These are phyloP conservation scores for Lordiphosa stackelbergi DNA, from an alignment of 1,140 invertebrate species.

Conservation along the genomic window DNA sequence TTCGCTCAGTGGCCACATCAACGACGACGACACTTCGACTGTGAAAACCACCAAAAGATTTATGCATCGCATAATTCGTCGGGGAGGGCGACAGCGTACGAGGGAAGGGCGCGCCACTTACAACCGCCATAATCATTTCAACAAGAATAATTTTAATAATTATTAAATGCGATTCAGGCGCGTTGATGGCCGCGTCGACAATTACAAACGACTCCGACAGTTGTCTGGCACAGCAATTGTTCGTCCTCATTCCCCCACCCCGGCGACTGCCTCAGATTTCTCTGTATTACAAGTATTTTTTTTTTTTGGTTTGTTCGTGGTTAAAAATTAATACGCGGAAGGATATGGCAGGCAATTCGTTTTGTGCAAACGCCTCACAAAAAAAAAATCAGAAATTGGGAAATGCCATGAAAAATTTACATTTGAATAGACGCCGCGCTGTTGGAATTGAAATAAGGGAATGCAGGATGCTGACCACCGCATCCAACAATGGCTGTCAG, in stretches of 20 bases:
- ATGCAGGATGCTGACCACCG: slow-evolving; percentile 31
- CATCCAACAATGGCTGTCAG: slow-evolving; percentile 52
- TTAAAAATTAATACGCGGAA: slow-evolving; percentile 76
- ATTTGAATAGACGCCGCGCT: slow-evolving; percentile 59
- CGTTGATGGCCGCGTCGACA: slow-evolving; percentile 58
- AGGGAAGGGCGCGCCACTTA: slow-evolving; percentile 48
- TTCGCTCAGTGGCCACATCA: slow-evolving; percentile 28
- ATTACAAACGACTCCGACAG: slow-evolving; percentile 52
- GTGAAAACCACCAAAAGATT: slow-evolving; percentile 48
- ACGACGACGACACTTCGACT: slow-evolving; percentile 26
- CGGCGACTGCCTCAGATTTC: slow-evolving; percentile 50
- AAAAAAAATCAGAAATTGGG: slow-evolving; percentile 47
- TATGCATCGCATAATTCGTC: slow-evolving; percentile 54
- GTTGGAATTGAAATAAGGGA: slow-evolving; percentile 6
- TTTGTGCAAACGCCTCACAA: slow-evolving; percentile 50
- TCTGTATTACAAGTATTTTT: background rate
- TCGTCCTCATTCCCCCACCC: slow-evolving; percentile 14
- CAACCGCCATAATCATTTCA: slow-evolving; percentile 73
- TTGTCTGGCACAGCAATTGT: slow-evolving; percentile 59
- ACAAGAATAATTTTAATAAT: slow-evolving; percentile 76
- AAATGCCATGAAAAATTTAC: slow-evolving; percentile 71
- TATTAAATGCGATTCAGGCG: slow-evolving; percentile 64
- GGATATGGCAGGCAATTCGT: slow-evolving; percentile 75
- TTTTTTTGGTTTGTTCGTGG: slow-evolving; percentile 41
- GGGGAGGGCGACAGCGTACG: slow-evolving; percentile 13